These are phyloP conservation scores for Propithecus coquereli DNA, from an alignment of 2,113 vertebrate genomes.

Conservation along the genomic window DNA sequence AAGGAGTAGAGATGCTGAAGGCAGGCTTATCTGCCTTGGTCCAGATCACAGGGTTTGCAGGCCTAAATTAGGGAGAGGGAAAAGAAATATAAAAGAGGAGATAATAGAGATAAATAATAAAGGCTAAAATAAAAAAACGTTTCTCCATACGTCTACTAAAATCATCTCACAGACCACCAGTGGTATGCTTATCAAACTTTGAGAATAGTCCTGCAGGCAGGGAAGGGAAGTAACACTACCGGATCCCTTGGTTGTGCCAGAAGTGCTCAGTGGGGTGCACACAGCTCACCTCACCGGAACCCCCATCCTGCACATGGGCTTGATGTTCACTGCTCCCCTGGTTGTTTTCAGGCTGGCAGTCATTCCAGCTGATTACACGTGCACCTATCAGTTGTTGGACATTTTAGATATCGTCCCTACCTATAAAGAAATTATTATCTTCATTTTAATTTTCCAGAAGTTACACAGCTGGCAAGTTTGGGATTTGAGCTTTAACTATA, in stretches of 20 bases:
- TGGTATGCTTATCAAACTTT: no score
- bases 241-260: neutral
- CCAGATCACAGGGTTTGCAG: neutral
- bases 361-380: neutral
- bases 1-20: neutral
- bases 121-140: neutral
- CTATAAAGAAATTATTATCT: neutral
- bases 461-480: neutral
- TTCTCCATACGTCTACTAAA: neutral
- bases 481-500: neutral
- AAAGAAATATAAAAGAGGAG: neutral
- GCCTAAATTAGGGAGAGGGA: neutral
- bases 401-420: neutral
- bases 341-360: neutral
- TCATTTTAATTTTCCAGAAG: neutral
- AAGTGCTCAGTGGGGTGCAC: neutral
- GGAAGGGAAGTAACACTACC: neutral
- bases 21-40: neutral
- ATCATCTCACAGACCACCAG: neutral
- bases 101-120: neutral
- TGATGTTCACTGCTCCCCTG: neutral
- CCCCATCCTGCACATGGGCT: neutral
- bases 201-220: neutral
- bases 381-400: neutral
- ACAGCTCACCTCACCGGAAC: neutral